Evolutionary conservation across 2,797 vertebrate species (phyloP).

Genomic region (Sebastes hopkinsi): DNA sequence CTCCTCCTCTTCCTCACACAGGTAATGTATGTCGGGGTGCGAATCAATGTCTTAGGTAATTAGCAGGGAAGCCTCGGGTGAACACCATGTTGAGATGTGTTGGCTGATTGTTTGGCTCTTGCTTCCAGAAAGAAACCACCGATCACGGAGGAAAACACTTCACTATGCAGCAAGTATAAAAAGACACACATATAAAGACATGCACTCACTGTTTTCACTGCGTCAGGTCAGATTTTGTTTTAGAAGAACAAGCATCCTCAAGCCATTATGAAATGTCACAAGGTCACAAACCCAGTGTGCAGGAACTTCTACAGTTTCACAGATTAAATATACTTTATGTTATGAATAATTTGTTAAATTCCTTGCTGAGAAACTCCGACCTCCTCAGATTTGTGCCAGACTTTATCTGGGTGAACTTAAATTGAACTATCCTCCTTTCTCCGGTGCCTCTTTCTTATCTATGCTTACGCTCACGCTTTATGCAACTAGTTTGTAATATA

Average conservation of each 20-base stretch:
- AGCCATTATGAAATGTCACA: not conserved
- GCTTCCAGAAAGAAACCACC: constrained; percentile 21
- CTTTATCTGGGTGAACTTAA: not conserved
- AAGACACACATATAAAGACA: not conserved
- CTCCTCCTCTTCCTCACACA: constrained; percentile 16
- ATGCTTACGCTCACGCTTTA: not conserved
- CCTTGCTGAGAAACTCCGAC: too few species aligned
- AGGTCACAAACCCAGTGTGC: not conserved
- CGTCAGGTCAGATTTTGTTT: not conserved
- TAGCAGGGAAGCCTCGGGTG: constrained; percentile 51
- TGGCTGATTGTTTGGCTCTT: constrained; percentile 36
- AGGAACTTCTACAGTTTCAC: not conserved
- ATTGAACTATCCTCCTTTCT: not conserved
- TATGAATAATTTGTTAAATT: not conserved
- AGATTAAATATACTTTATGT: not conserved
- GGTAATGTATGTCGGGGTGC: not conserved
- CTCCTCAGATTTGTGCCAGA: too few species aligned
- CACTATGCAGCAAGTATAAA: not conserved
- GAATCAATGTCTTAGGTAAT: constrained; percentile 46
- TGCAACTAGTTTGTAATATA: not conserved
- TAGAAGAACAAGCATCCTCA: not conserved
- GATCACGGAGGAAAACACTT: constrained; percentile 12
- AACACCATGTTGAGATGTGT: constrained; percentile 31
- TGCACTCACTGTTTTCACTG: not conserved
- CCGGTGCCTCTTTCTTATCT: too few species aligned